Evolutionary conservation across 2,888 invertebrate genomes (phyloP).

Genomic region (Euphydryas editha): DNA sequence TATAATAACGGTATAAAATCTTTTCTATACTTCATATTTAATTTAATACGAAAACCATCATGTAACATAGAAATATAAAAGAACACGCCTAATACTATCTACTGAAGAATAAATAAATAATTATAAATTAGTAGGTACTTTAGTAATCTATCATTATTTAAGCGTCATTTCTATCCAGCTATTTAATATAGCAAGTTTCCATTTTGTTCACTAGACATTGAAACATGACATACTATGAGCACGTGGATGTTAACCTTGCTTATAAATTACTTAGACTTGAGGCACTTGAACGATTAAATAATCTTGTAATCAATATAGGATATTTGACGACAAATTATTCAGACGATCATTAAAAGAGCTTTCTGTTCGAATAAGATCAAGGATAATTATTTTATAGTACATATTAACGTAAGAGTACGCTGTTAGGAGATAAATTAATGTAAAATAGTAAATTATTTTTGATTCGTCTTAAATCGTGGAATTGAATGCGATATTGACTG

Average conservation of each 20-base stretch:
- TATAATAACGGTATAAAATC: background rate
- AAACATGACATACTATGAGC: conserved; percentile 31
- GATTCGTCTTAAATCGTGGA: too few relatives aligned
- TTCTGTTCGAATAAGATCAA: background rate
- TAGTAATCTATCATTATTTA: background rate
- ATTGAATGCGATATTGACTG: too few relatives aligned
- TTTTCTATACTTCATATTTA: too few relatives aligned
- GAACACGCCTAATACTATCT: too few relatives aligned
- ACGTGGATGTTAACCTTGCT: conserved; percentile 42
- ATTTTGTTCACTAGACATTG: conserved; percentile 17
- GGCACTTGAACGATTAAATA: conserved; percentile 10
- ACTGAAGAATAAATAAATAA: too few relatives aligned
- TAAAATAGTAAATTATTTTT: too few relatives aligned
- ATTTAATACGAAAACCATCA: too few relatives aligned
- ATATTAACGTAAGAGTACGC: too few relatives aligned
- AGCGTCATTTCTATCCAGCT: conserved; percentile 7
- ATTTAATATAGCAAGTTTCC: conserved; percentile 17
- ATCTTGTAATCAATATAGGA: background rate
- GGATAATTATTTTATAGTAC: too few relatives aligned
- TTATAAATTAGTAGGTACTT: background rate
- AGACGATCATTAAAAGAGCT: background rate
- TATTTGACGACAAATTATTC: background rate
- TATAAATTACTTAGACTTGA: conserved; percentile 6
- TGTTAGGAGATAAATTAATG: too few relatives aligned
- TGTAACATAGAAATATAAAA: too few relatives aligned